Base-by-base conservation (phyloP, 2,888 invertebrate genomes). In the Dusona sp. region DNA sequence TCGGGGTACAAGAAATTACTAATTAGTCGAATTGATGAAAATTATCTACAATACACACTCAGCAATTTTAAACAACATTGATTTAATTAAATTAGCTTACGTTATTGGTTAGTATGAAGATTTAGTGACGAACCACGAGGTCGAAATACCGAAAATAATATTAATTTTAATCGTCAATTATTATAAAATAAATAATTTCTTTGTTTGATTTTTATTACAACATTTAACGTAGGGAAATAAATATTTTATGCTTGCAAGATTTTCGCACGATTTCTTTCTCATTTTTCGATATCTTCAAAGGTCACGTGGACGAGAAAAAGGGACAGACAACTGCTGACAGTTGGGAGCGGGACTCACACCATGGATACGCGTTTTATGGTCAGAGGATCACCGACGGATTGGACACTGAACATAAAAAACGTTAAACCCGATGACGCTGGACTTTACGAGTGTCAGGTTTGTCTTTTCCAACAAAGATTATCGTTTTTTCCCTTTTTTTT, bases 371-470 rank as follows among this genome's bases (percentile, higher is more conserved):
- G 92, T 25, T 92, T 92, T 82, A 80, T 90, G 84, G 89, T 92
- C 19, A 79, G 86, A 13, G 75, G 87, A 1, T 88, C 89, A 48
- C 88, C 82, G 16, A 90, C 90, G 2, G 94, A 95, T 89, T 95
- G 95, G 95, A 93, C 94, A 25, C 90, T 95, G 3, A 92, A 94
- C 87, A 94, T 82, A 75, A 82, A 74, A 51, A 74, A 74, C 22
- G 81, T 82, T 33, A 82, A 33, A 29, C 81, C 90, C 33, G 91
- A 92, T 57, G 93, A 94, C 84, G 93, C 91, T 3, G 94, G 93
- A 54, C 90, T 93, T 54, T 94, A 94, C 87, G 94, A 93, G 89
- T 94, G 94, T 84, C 93, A 94, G 92, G 94, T 94, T 89, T 75
- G 85, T 72, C n/a, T 0, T 16, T 11, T 36, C 9, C n/a, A 33